A percentile compares a stretch with the other conserved stretches of the same genome.
Evolutionary conservation across 2,797 vertebrate genomes (phyloP).

Genomic region (Fistularia tabacaria): DNA sequence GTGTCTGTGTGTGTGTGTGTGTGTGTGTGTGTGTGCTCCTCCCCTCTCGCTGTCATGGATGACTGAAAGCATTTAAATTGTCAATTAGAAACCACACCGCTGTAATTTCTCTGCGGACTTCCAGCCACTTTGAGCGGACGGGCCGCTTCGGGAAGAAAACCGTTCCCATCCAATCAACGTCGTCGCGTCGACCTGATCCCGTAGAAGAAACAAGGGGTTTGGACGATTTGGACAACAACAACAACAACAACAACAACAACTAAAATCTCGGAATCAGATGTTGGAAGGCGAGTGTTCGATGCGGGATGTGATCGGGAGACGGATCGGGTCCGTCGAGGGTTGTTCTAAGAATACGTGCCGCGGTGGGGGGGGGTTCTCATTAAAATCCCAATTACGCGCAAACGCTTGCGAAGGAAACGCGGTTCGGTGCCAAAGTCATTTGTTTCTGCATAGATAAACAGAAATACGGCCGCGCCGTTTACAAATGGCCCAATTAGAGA

Average conservation of each 20-base stretch:
- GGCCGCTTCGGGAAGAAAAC: too few relatives aligned
- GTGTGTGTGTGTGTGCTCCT: not conserved
- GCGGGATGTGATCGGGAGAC: conserved; percentile 12
- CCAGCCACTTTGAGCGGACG: conserved; percentile 20
- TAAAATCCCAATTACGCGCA: conserved; percentile 66
- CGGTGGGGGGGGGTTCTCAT: conserved; percentile 49
- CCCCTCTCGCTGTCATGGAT: conserved; percentile 21
- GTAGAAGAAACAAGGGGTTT: too few relatives aligned
- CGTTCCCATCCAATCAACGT: too few relatives aligned
- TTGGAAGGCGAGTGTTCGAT: conserved; percentile 7
- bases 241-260: not conserved
- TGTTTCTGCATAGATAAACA: conserved; percentile 61
- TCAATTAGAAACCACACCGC: conserved; percentile 50
- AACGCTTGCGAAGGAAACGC: conserved; percentile 51
- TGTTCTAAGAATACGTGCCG: conserved; percentile 17
- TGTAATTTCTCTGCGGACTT: conserved; percentile 49
- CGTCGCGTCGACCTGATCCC: too few relatives aligned
- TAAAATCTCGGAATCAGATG: conserved; percentile 12
- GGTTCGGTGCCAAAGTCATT: conserved; percentile 59
- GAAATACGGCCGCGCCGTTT: conserved; percentile 51
- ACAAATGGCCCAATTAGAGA: conserved; percentile 59
- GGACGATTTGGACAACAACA: too few relatives aligned
- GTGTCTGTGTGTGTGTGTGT: not conserved
- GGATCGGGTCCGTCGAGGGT: conserved; percentile 4
- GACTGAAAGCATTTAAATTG: conserved; percentile 49